Evolutionary conservation across 2,113 vertebrate species (phyloP).

Genomic region (Scatophagus argus): DNA sequence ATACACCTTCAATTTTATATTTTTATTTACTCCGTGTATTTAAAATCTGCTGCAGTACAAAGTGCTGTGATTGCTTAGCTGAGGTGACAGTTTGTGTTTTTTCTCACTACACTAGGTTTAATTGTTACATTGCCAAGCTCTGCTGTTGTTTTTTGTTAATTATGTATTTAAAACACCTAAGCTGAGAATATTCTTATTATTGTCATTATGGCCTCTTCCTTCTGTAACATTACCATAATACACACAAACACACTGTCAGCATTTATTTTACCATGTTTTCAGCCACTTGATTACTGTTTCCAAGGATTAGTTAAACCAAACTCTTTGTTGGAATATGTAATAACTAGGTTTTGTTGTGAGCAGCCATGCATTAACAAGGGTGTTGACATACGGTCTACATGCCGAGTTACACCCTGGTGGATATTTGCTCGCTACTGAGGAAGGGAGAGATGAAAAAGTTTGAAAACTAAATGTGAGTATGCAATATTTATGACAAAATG

Average conservation of each 20-base stretch:
- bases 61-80: not conserved
- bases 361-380: slow-evolving; percentile 1
- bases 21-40: not conserved
- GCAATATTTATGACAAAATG: slow-evolving; percentile 33
- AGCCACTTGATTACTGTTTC: not conserved
- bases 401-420: slow-evolving; percentile 1
- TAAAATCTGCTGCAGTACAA: not conserved
- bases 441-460: not conserved
- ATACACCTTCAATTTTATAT: not conserved
- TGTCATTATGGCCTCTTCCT: not conserved
- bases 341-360: not conserved
- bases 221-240: not conserved
- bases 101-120: slow-evolving; percentile 25
- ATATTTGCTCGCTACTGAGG: not conserved
- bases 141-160: slow-evolving; percentile 16
- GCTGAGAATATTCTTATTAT: not conserved
- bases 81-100: slow-evolving; percentile 24
- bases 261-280: too few relatives aligned
- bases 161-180: not conserved
- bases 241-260: not conserved
- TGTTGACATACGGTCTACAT: not conserved
- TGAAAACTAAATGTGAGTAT: slow-evolving; percentile 18
- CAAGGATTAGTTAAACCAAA: not conserved
- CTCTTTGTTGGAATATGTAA: slow-evolving; percentile 21
- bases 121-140: slow-evolving; percentile 6